Base-by-base conservation (phyloP, 2,888 invertebrate species). In the Agrilus mali region DNA sequence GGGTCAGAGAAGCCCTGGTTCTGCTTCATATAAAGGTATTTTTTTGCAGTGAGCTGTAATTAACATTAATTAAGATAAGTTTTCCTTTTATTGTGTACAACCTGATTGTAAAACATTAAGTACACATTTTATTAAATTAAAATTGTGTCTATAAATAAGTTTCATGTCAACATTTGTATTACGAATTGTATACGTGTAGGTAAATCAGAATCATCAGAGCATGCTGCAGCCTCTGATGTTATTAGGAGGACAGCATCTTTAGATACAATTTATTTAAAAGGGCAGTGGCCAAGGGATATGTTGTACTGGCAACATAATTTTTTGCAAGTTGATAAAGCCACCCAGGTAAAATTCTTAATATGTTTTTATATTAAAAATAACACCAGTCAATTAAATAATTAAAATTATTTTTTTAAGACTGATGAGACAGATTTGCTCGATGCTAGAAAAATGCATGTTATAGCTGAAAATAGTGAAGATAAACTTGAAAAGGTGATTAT, bases 181-280 rank as follows among this genome's bases (percentile, higher is more conserved):
- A n/a, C 22, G 37, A n/a, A 41, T 41, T 42, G 13, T 48, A 47
- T 51, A 48, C 50, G 62, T 61, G 15, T 57, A 73, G 73, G 66
- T 47, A 74, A 73, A 67, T 70, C 71, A 58, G 72, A 71, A 64
- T 70, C 69, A 42, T 57, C 70, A 48, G 68, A 68, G 48, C 64
- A 63, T 47, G 62, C 66, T 49, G 62, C 45, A 20, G 46, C 74
- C 49, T 71, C 73, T 47, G 77, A 71, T 67, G 72, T 71, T 49
- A 84, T 85, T 55, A 71, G 85, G 57, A 74, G 86, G 53, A 86
- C 86, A 45, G 84, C 85, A 33, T 86, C 86, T 5, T 66, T 86
- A 53, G 86, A 86, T 62, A 80, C 85, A 15, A 74, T 86, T 55
- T 84, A 86, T 66, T 73, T 84, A 57, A 80, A 80, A 61, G 85